Evolutionary conservation across 2,888 invertebrate genomes (phyloP).

Genomic region (Phengaris arion): DNA sequence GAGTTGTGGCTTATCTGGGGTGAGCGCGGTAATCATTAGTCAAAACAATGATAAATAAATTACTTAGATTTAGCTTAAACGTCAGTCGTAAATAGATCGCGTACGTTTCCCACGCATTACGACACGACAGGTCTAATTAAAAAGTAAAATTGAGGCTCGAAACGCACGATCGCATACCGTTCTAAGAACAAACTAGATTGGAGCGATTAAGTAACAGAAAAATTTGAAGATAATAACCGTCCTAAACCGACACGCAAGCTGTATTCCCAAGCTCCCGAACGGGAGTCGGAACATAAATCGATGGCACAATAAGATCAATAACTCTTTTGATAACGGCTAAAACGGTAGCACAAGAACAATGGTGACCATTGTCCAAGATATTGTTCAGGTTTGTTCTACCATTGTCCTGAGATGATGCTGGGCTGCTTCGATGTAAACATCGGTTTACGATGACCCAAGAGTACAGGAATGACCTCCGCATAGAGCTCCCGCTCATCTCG

Average conservation of each 20-base stretch:
- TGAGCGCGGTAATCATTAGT: neutral
- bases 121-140: slow-evolving; percentile 23
- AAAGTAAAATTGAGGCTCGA: slow-evolving; percentile 27
- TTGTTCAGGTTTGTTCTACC: slow-evolving; percentile 49
- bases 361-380: slow-evolving; percentile 59
- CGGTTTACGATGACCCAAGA: slow-evolving; percentile 66
- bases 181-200: slow-evolving; percentile 33
- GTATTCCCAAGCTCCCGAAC: slow-evolving; percentile 62
- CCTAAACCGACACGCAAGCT: slow-evolving; percentile 42
- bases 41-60: neutral
- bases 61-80: neutral
- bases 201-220: slow-evolving; percentile 31
- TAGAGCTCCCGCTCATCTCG: slow-evolving; percentile 52
- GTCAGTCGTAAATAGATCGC: neutral
- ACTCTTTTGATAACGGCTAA: slow-evolving; percentile 67
- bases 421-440: slow-evolving; percentile 48
- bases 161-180: slow-evolving; percentile 31
- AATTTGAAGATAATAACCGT: slow-evolving; percentile 40
- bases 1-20: neutral
- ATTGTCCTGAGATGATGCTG: slow-evolving; percentile 58
- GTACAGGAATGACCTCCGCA: slow-evolving; percentile 65
- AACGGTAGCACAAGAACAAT: slow-evolving; percentile 72
- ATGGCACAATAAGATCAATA: slow-evolving; percentile 71
- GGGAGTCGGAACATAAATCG: slow-evolving; percentile 67
- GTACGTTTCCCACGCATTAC: slow-evolving; percentile 22